These are phyloP conservation scores for Gymnocypris eckloni DNA, from an alignment of 2,797 vertebrate species.

Conservation along the genomic window DNA sequence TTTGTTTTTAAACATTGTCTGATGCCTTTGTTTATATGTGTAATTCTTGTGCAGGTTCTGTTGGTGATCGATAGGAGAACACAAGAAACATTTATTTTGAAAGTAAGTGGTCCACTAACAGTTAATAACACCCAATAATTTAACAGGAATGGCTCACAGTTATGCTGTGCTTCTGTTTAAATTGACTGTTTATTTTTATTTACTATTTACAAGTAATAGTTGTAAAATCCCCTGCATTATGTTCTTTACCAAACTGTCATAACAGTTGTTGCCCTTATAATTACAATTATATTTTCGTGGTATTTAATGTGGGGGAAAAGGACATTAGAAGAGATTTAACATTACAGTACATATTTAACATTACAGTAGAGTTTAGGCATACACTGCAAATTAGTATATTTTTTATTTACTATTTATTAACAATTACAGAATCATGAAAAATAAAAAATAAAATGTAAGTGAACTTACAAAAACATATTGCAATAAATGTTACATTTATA, in stretches of 20 bases:
- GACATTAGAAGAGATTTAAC: too few relatives aligned
- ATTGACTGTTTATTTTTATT: not conserved
- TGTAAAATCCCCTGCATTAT: not conserved
- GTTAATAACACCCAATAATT: not conserved
- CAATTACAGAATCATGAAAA: too few relatives aligned
- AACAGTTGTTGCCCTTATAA: not conserved
- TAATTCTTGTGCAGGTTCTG: conserved; percentile 85
- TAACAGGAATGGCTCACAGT: not conserved
- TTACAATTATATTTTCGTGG: too few relatives aligned
- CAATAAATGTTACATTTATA: too few relatives aligned
- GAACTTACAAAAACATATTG: too few relatives aligned
- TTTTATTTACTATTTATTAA: too few relatives aligned
- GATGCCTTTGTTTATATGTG: conserved; percentile 79
- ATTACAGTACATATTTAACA: too few relatives aligned
- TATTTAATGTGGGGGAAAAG: not conserved
- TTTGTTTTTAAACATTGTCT: conserved; percentile 75
- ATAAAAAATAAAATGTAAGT: too few relatives aligned
- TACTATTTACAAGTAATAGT: not conserved
- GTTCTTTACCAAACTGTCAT: not conserved
- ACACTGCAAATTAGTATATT: too few relatives aligned
- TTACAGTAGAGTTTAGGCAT: too few relatives aligned
- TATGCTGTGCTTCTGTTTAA: not conserved
- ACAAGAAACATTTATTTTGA: conserved; percentile 93
- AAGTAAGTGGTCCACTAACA: conserved; percentile 80
- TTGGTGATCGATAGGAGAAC: conserved; percentile 97